These are phyloP conservation scores for Galerucella pusilla DNA, from an alignment of 2,888 invertebrate genomes.

Conservation along the genomic window DNA sequence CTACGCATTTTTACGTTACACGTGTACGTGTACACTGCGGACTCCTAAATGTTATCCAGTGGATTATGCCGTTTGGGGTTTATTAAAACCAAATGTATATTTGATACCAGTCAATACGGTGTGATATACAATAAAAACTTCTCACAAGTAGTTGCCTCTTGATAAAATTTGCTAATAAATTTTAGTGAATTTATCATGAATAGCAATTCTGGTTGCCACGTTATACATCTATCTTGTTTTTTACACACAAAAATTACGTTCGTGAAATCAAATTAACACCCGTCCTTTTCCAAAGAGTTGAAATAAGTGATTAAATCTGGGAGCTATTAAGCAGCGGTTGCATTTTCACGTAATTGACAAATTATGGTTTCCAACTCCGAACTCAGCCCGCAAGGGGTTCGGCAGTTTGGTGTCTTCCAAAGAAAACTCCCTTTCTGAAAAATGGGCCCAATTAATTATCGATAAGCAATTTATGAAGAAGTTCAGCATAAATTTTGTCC, in stretches of 20 bases:
- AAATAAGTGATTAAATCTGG: slow-evolving; percentile 17
- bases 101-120: too few species aligned
- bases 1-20: too few species aligned
- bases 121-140: too few species aligned
- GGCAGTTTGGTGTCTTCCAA: background rate
- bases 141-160: too few species aligned
- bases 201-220: background rate
- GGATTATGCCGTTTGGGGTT: too few species aligned
- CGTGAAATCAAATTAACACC: background rate
- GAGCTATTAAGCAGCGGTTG: slow-evolving; percentile 12
- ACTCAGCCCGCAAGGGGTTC: slow-evolving; percentile 8
- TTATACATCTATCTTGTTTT: background rate
- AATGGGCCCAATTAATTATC: slow-evolving; percentile 10
- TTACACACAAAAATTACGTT: background rate
- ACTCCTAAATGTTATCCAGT: too few species aligned
- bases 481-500: background rate
- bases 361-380: slow-evolving; percentile 19
- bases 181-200: too few species aligned
- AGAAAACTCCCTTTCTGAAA: slow-evolving; percentile 4
- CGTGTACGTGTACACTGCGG: too few species aligned
- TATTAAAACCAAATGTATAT: too few species aligned
- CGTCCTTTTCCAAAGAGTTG: background rate
- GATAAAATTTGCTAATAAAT: too few species aligned
- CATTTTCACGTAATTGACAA: slow-evolving; percentile 22
- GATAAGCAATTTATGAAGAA: background rate